Conservation (phyloP, 1,140 invertebrate species). For the Oscheius sp. region DNA sequence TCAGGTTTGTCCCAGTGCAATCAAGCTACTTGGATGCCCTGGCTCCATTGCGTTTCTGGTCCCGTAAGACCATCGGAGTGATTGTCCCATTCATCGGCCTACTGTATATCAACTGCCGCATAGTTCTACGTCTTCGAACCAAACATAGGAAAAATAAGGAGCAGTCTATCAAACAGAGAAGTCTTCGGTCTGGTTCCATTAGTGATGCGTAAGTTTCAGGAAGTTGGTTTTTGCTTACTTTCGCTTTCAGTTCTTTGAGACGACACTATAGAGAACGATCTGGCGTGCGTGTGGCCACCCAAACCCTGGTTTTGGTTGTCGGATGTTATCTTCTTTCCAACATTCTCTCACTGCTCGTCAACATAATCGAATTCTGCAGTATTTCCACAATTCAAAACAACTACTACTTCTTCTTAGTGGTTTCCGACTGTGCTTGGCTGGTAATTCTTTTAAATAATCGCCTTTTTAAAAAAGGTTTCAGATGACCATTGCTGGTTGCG, state of each 20-base stretch:
- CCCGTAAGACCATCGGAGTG: slow-evolving; percentile 51
- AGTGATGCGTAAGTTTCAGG: no score
- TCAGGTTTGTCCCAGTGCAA: background rate
- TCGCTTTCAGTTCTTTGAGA: no score
- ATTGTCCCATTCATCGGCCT: slow-evolving; percentile 52
- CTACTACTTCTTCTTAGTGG: slow-evolving; percentile 50
- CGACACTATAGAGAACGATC: no score
- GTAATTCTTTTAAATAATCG: no score
- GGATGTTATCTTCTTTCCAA: slow-evolving; percentile 52
- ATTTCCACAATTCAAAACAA: slow-evolving; percentile 44
- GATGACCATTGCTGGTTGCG: slow-evolving; percentile 53
- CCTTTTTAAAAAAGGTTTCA: slow-evolving; percentile 22
- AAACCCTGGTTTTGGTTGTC: slow-evolving; percentile 53
- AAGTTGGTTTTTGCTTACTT: no score
- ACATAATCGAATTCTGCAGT: slow-evolving; percentile 58
- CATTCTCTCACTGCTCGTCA: slow-evolving; percentile 49
- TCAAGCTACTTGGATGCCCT: background rate
- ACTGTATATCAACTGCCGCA: slow-evolving; percentile 49
- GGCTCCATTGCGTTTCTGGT: slow-evolving; percentile 42
- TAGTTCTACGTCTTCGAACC: slow-evolving; percentile 21
- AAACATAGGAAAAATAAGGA: background rate
- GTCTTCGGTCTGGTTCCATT: background rate
- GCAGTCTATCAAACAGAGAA: background rate
- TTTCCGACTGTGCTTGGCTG: slow-evolving; percentile 49
- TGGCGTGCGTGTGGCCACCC: slow-evolving; percentile 50